Percentiles rank a stretch among this genome's conserved stretches.
phyloP scores from a whole-genome alignment of 30 jellyfish, hydroid and myxozoan species.

The Clytia hemisphaerica region DNA sequence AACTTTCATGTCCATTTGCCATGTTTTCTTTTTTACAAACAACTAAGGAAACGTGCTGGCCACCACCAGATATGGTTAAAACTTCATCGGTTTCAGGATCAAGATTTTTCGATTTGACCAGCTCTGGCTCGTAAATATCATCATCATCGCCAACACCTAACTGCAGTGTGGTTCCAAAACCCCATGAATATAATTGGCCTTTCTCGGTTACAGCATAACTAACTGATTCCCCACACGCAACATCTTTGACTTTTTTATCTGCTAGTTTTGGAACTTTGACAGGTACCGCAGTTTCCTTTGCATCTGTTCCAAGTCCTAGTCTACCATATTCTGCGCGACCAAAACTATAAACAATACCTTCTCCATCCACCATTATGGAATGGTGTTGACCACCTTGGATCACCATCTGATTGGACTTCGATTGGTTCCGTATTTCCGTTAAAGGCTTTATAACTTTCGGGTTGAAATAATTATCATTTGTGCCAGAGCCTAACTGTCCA shows the following conservation, averaged over 20 bases:
- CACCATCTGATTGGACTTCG: slow-evolving; percentile 38
- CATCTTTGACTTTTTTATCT: slow-evolving; percentile 27
- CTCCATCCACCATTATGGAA: slow-evolving; percentile 49
- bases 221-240: slow-evolving; percentile 94
- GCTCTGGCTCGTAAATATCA: slow-evolving; percentile 73
- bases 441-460: slow-evolving; percentile 68
- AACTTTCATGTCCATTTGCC: too few species aligned
- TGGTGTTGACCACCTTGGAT: slow-evolving; percentile 97
- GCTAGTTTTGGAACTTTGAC: slow-evolving; percentile 33
- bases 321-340: slow-evolving; percentile 98
- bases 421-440: slow-evolving; percentile 42
- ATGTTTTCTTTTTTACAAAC: slow-evolving; percentile 63
- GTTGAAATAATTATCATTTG: slow-evolving; percentile 63
- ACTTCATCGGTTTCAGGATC: slow-evolving; percentile 77
- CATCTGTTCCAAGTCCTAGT: slow-evolving; percentile 91
- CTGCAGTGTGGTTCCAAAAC: slow-evolving; percentile 90
- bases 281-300: slow-evolving; percentile 72
- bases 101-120: slow-evolving; percentile 68
- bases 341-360: slow-evolving; percentile 66
- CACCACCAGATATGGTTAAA: slow-evolving; percentile 80
- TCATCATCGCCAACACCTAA: slow-evolving; percentile 96
- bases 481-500: slow-evolving; percentile 99
- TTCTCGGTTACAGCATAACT: slow-evolving; percentile 86
- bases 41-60: slow-evolving; percentile 90
- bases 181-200: slow-evolving; percentile 97